These are phyloP conservation scores for Neosilurus hyrtlii DNA, from an alignment of 2,797 vertebrate species.

Conservation along the genomic window DNA sequence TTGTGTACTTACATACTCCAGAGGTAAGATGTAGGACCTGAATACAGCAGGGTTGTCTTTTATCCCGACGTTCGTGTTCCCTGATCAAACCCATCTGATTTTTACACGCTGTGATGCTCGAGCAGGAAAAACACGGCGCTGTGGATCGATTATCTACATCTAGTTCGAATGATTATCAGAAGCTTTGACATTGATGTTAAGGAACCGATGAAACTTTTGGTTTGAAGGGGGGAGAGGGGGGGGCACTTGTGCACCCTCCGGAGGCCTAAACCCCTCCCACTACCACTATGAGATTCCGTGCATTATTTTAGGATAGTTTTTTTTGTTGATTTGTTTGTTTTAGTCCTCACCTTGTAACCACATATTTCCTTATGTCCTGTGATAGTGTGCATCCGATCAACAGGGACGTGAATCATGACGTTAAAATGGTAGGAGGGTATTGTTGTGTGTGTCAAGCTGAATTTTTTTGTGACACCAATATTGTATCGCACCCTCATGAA, in stretches of 20 bases:
- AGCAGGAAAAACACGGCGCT: background rate
- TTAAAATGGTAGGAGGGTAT: background rate
- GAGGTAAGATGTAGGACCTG: background rate
- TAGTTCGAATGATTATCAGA: background rate
- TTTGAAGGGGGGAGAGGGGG: background rate
- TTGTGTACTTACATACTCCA: conserved; percentile 23
- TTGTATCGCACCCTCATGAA: conserved; percentile 24
- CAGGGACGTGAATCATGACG: conserved; percentile 22
- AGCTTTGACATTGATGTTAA: background rate
- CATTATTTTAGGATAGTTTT: conserved; percentile 29
- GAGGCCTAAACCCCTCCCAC: background rate
- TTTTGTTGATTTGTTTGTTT: too few species aligned
- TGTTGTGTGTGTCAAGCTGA: background rate
- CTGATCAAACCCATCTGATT: background rate
- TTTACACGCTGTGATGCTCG: background rate
- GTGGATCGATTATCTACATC: background rate
- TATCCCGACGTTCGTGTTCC: background rate
- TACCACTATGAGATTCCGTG: conserved; percentile 7
- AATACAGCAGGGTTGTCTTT: background rate
- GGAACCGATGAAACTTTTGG: background rate
- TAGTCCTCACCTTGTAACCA: conserved; percentile 34
- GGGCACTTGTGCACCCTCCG: background rate
- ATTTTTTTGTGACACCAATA: conserved; percentile 26
- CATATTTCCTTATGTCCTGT: conserved; percentile 21
- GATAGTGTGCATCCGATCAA: conserved; percentile 7